Base-by-base conservation (phyloP, 2,888 invertebrate species). In the Dione juno region DNA sequence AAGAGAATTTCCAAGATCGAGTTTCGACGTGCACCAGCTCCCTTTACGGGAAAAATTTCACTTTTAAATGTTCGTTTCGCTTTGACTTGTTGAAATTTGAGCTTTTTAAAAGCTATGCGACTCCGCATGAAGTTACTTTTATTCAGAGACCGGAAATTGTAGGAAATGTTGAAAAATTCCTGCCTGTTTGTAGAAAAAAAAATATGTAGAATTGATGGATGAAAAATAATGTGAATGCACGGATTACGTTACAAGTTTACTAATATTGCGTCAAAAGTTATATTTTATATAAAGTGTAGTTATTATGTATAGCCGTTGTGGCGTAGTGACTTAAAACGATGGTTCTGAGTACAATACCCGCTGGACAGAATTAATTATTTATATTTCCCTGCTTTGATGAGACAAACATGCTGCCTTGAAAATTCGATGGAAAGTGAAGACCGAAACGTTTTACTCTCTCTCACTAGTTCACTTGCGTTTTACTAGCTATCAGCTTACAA, bases 1-100 rank as follows among this genome's bases (percentile, higher is more conserved):
- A 82, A 84, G 74, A 70, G 75, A 78, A 74, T 76, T 75, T 77
- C 76, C 76, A 77, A 81, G 79, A 80, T 82, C 82, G 81, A 78
- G 80, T 77, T 77, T 80, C 73, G 73, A 79, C 79, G 77, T 78
- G 76, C 75, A 74, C 74, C 73, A 74, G 71, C 69, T 74, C 71
- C 64, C 72, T 73, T 74, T 71, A 72, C 73, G 71, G 72, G 52
- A 48, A 63, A 28, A 73, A 74, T 75, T 75, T 75, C 52, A 74
- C 75, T 75, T 75, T 75, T 73, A 75, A 69, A 69, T 69, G 64
- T 70, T 67, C 71, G 73, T 74, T 71, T 67, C 66, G 73, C 75
- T 74, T 72, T 72, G 73, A 71, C 48, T 74, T 66, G 68, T 66
- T 66, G 66, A 71, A 65, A 68, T 70, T 67, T 65, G 41, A 67